A percentile compares a stretch with the other conserved stretches of the same genome.
Evolutionary conservation across 2,888 invertebrate genomes (phyloP).

Genomic region (Brachyptera risi): DNA sequence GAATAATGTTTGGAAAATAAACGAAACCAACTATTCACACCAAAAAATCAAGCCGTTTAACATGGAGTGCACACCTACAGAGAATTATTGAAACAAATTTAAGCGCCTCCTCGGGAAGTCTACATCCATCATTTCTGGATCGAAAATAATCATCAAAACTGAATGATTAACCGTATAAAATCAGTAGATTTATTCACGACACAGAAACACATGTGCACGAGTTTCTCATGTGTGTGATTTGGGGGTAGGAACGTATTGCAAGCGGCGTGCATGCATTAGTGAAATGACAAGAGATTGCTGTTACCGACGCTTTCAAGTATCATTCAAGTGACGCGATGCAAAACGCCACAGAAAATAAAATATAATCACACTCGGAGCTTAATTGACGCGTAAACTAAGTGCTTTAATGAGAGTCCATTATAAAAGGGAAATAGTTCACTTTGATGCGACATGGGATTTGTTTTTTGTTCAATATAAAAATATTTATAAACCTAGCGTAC

Average conservation of each 20-base stretch:
- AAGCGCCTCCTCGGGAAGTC: too few species aligned
- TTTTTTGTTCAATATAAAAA: conserved; percentile 1
- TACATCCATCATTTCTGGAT: too few species aligned
- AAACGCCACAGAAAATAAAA: background rate
- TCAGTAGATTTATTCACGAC: too few species aligned
- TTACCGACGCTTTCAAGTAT: background rate
- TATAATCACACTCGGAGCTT: background rate
- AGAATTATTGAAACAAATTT: too few species aligned
- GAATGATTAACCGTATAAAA: too few species aligned
- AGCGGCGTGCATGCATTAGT: conserved; percentile 16
- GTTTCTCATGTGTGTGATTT: background rate
- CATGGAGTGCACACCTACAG: too few species aligned
- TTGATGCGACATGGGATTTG: background rate
- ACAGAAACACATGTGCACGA: too few species aligned
- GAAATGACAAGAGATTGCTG: conserved; percentile 28
- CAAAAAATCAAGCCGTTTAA: too few species aligned
- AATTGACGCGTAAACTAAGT: conserved; percentile 22
- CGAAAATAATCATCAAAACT: too few species aligned
- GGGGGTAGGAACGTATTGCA: too few species aligned
- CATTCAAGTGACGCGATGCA: background rate
- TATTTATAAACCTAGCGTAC: background rate
- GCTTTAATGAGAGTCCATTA: conserved; percentile 10
- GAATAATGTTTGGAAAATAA: too few species aligned
- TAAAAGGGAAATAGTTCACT: conserved; percentile 2
- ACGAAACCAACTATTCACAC: too few species aligned